Conservation (phyloP, 1,140 invertebrate genomes). For the Macrostomum lignano region DNA sequence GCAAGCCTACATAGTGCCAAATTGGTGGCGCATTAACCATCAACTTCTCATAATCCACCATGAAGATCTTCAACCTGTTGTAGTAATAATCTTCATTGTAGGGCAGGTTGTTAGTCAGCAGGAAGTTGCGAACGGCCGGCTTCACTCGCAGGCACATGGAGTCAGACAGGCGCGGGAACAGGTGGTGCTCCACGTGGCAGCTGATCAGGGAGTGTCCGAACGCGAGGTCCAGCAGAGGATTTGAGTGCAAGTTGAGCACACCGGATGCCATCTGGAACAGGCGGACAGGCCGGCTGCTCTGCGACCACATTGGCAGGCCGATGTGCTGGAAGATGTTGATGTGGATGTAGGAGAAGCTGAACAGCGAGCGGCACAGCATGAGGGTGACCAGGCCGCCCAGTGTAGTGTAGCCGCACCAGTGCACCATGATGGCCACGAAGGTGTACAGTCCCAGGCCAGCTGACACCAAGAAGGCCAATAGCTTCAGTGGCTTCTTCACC, state of each 20-base stretch:
- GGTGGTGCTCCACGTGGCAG: conserved; percentile 21
- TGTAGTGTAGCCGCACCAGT: conserved; percentile 11
- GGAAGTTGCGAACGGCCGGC: conserved; percentile 14
- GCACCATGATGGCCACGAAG: conserved; percentile 11
- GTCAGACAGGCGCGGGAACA: conserved; percentile 19
- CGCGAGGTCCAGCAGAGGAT: conserved; percentile 13
- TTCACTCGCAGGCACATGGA: conserved; percentile 21
- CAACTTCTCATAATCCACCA: conserved; percentile 14
- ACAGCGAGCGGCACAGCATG: conserved; percentile 9
- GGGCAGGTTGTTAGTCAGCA: conserved; percentile 12
- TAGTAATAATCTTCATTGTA: conserved; percentile 17
- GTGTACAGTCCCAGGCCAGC: conserved; percentile 12
- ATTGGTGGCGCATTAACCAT: conserved; percentile 22
- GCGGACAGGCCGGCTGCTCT: conserved; percentile 12
- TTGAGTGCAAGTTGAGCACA: conserved; percentile 15
- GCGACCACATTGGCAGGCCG: conserved; percentile 19
- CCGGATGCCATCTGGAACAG: conserved; percentile 23
- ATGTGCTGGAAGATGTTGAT: conserved; percentile 26
- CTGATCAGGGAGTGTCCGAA: conserved; percentile 19
- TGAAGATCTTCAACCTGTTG: conserved; percentile 12
- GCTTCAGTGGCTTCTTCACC: conserved; percentile 8
- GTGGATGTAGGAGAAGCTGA: conserved; percentile 18
- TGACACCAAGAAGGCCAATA: conserved; percentile 6
- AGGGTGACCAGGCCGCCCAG: conserved; percentile 10
- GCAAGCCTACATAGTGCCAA: conserved; percentile 21